These are phyloP conservation scores for Tortricodes alternella DNA, from an alignment of 2,888 invertebrate species.

Conservation along the genomic window DNA sequence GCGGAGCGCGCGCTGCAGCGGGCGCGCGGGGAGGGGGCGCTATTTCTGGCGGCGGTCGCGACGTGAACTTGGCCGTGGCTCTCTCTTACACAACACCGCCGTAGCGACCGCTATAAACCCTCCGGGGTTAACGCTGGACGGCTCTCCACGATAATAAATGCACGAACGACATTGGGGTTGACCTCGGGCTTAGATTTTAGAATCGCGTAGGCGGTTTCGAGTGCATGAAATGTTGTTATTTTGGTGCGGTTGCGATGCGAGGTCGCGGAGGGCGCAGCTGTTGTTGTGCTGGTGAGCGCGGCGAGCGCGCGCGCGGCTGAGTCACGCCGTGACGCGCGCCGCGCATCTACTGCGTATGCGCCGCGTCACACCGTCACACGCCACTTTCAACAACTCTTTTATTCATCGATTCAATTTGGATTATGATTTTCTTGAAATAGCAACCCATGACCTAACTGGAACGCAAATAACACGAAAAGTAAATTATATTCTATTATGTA, in stretches of 20 bases:
- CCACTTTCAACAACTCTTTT: not conserved
- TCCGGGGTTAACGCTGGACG: no score
- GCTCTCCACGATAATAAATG: no score
- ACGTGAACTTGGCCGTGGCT: constrained; percentile 56
- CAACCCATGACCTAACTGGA: not conserved
- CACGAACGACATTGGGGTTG: constrained; percentile 5
- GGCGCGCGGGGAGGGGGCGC: not conserved
- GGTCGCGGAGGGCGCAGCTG: not conserved
- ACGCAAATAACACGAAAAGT: not conserved
- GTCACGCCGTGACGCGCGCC: not conserved
- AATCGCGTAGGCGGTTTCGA: not conserved
- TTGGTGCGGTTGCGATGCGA: not conserved
- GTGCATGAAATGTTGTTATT: not conserved
- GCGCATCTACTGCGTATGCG: not conserved
- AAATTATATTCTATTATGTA: not conserved
- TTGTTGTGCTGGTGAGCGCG: not conserved
- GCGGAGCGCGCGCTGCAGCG: constrained; percentile 34
- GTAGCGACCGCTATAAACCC: constrained; percentile 6
- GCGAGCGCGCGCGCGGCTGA: not conserved
- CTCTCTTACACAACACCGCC: constrained; percentile 16
- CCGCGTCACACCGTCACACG: constrained; percentile 12
- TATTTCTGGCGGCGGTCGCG: constrained; percentile 21
- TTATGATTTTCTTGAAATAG: not conserved
- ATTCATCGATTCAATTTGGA: not conserved
- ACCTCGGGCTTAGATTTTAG: constrained; percentile 6